phyloP scores from a whole-genome alignment of 92 coral and sea anemone species.

The Umimayanthus kanabou region DNA sequence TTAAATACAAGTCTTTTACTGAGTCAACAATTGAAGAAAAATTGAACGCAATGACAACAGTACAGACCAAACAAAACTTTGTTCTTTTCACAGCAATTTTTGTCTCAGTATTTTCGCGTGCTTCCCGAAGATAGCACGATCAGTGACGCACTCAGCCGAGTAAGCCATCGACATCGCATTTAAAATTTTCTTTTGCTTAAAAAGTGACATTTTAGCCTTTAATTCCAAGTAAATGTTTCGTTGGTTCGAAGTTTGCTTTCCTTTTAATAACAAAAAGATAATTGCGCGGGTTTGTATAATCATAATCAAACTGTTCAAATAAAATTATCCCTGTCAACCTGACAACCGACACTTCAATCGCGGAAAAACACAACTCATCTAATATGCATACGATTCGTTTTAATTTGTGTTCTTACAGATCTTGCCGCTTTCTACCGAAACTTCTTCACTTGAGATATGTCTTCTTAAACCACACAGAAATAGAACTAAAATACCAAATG shows the following conservation, averaged over 20 bases:
- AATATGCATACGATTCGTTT: conserved; percentile 13
- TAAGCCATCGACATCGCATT: not conserved
- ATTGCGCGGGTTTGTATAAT: not conserved
- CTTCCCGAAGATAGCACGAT: not conserved
- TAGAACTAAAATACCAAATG: not conserved
- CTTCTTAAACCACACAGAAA: not conserved
- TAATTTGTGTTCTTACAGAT: conserved; percentile 11
- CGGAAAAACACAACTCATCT: not conserved
- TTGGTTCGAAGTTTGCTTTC: conserved; percentile 1
- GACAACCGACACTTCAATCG: not conserved
- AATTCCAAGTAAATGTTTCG: not conserved
- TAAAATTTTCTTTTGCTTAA: not conserved
- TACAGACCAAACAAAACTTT: not conserved
- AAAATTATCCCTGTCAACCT: not conserved
- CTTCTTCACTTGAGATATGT: not conserved
- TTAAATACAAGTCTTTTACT: not conserved
- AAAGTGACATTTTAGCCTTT: not conserved
- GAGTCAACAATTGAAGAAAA: not conserved
- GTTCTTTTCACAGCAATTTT: conserved; percentile 7
- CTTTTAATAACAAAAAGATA: not conserved
- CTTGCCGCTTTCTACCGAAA: not conserved
- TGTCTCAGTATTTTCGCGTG: not conserved
- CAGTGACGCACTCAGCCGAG: not conserved
- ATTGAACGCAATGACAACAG: not conserved
- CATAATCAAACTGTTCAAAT: conserved; percentile 5